These are phyloP conservation scores for Blastomussa wellsi DNA, from an alignment of 92 coral and sea anemone species.

Conservation along the genomic window DNA sequence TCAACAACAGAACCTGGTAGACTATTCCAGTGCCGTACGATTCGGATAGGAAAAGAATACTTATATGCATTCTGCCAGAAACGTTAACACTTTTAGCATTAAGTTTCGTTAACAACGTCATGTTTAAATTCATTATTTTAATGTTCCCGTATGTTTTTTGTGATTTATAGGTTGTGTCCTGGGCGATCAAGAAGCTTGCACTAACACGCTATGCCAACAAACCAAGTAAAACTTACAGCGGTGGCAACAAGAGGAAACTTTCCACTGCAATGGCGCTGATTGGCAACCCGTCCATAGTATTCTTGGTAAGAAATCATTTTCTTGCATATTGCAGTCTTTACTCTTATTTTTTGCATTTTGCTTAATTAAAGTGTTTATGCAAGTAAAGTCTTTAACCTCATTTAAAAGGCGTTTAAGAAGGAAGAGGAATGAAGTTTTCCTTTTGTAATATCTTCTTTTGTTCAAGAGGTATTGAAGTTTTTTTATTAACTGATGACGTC, in stretches of 20 bases:
- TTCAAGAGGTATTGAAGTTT: too few relatives aligned
- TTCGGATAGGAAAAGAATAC: too few relatives aligned
- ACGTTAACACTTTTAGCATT: too few relatives aligned
- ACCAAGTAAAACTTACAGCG: constrained; percentile 91
- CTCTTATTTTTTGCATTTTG: not conserved
- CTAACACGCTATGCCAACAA: constrained; percentile 78
- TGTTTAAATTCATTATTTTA: not conserved
- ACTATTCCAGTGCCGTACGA: too few relatives aligned
- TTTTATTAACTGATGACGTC: too few relatives aligned
- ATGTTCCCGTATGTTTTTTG: not conserved
- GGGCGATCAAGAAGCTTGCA: constrained; percentile 88
- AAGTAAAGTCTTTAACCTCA: too few relatives aligned
- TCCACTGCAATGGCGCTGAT: constrained; percentile 98
- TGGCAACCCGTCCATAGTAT: constrained; percentile 89
- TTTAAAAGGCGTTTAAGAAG: too few relatives aligned
- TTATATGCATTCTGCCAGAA: too few relatives aligned
- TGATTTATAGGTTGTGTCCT: constrained; percentile 75
- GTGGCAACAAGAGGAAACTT: constrained; percentile 86
- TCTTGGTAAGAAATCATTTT: constrained; percentile 66
- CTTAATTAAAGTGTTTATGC: too few relatives aligned
- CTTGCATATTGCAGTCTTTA: not conserved
- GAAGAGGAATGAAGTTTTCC: too few relatives aligned
- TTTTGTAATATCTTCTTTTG: too few relatives aligned
- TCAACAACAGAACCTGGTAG: too few relatives aligned
- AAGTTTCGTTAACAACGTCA: not conserved